Base-by-base conservation (phyloP, 2,797 vertebrate species). In the Cygnus olor region DNA sequence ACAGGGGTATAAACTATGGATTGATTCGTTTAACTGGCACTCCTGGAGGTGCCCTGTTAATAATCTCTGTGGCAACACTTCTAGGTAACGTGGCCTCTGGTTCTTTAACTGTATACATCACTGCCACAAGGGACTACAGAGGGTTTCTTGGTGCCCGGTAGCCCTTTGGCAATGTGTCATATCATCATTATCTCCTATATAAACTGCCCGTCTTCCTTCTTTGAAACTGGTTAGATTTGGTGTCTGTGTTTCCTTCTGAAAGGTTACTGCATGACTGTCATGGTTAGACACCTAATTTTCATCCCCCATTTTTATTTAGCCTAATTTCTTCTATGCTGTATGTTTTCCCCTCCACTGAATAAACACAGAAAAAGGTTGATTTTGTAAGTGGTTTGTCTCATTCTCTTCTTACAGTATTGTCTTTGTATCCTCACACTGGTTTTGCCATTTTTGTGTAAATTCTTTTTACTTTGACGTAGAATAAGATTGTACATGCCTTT, bases 171-270 rank as follows among this genome's bases (percentile, higher is more conserved):
- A 19, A 11, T 42, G 8, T 63, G 45, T 45, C 14, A 11, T 73
- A 16, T 5, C n/a, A 5, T 56, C 12, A 36, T 65, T 90, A 47
- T 25, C 24, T 84, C 24, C 4, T n/a, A 21, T 11, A 9, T 54
- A 60, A 85, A 60, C 5, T 22, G 30, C 9, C 20, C 10, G 32
- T 0, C 63, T 77, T 80, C 3, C 6, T 56, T 60, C 22, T 80
- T 45, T 42, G 44, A 47, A 73, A 16, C 32, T 44, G 3, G 14
- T 73, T 32, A 8, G 15, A 10, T 78, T 85, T 87, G 30, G 16
- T 74, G 45, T 71, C 61, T 69, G 9, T 44, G 63, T 44, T n/a
- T 93, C 6, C 20, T 80, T 94, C 68, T 61, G n/a, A 78, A 82
- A 60, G 57, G 19, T 13, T 88, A 9, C 36, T 70, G 5, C 14